Conservation (phyloP, 92 coral and sea anemone genomes). For the Virgularia gustaviana region DNA sequence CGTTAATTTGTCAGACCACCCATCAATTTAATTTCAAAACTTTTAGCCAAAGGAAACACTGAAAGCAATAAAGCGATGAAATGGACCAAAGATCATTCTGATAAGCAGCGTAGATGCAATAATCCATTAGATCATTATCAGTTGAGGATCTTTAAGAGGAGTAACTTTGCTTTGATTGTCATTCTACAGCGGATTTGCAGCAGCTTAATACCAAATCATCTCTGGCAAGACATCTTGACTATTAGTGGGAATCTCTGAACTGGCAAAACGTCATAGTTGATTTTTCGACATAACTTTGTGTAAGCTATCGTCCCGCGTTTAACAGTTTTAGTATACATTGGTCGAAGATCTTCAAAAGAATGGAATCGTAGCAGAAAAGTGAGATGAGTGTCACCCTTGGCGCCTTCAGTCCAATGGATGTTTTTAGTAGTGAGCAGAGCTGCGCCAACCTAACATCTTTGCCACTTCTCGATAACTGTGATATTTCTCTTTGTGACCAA, state of each 20-base stretch:
- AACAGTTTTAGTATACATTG: too few species aligned
- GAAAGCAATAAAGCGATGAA: conserved; percentile 12
- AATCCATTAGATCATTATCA: conserved; percentile 35
- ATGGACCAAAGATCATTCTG: conserved; percentile 14
- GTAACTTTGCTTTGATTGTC: neutral
- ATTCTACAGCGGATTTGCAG: neutral
- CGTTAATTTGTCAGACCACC: conserved; percentile 27
- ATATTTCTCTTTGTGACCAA: neutral
- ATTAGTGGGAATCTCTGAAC: too few species aligned
- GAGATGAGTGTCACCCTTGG: neutral
- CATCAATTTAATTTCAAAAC: conserved; percentile 15
- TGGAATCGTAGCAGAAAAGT: neutral
- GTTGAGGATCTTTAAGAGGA: conserved; percentile 4
- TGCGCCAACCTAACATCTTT: too few species aligned
- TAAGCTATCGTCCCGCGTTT: too few species aligned
- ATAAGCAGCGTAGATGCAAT: conserved; percentile 44
- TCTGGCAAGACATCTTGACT: neutral
- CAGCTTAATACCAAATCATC: neutral
- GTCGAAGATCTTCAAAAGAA: neutral
- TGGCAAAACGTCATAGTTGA: too few species aligned
- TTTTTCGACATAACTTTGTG: too few species aligned
- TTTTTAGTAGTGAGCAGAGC: too few species aligned
- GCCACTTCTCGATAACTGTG: neutral
- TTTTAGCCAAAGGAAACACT: conserved; percentile 27
- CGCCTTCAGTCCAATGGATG: neutral